These are phyloP conservation scores for Salarias fasciatus DNA, from an alignment of 2,797 vertebrate species.

Conservation along the genomic window DNA sequence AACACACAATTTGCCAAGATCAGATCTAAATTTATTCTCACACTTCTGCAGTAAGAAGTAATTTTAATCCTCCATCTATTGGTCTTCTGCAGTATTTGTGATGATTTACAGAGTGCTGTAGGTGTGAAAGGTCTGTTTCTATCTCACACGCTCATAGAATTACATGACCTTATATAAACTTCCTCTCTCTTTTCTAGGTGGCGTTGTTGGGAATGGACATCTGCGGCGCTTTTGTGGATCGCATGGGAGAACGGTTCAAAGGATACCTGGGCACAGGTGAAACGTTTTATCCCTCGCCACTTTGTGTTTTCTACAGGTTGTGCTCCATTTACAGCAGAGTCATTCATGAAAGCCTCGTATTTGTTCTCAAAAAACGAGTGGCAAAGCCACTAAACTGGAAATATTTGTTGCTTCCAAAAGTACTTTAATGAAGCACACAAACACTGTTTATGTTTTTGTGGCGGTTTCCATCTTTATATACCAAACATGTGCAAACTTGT, in stretches of 20 bases:
- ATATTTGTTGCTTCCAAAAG: background rate
- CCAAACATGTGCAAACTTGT: background rate
- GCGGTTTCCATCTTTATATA: too few relatives aligned
- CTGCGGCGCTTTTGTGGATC: conserved; percentile 90
- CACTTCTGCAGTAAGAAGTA: background rate
- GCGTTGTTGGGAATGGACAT: conserved; percentile 93
- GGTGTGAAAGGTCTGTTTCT: background rate
- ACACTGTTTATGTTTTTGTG: too few relatives aligned
- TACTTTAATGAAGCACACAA: too few relatives aligned
- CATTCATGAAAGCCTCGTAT: background rate
- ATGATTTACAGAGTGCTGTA: background rate
- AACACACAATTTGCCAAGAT: background rate
- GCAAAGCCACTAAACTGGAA: background rate
- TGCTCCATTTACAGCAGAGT: conserved; percentile 1
- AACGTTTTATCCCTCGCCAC: conserved; percentile 34
- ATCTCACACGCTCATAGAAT: background rate
- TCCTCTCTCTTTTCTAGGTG: conserved; percentile 82
- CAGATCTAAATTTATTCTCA: background rate
- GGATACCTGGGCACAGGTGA: conserved; percentile 91
- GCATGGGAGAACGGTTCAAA: conserved; percentile 91
- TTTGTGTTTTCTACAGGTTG: background rate
- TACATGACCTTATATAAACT: conserved; percentile 22
- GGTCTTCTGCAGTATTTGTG: background rate
- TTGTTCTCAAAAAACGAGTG: background rate
- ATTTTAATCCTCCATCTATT: background rate